Evolutionary conservation across 2,888 invertebrate genomes (phyloP).

Genomic region (Antheraea yamamai): DNA sequence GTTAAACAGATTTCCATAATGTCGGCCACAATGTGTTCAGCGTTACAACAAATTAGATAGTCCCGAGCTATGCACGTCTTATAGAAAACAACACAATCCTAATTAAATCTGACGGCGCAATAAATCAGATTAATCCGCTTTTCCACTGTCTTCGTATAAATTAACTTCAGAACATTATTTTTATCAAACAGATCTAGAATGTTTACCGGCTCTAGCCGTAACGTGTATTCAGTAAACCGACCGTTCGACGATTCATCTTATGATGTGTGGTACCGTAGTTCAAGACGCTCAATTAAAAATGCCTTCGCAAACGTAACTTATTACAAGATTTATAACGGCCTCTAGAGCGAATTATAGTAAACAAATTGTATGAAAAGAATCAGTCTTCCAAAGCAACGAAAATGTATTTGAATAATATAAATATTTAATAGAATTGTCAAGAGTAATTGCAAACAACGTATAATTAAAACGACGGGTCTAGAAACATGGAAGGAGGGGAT

Average conservation of each 20-base stretch:
- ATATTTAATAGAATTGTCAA: too few relatives aligned
- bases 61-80: neutral
- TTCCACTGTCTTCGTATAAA: constrained; percentile 1
- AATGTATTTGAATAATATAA: too few relatives aligned
- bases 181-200: constrained; percentile 7
- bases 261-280: neutral
- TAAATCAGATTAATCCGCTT: neutral
- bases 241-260: neutral
- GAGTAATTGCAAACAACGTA: too few relatives aligned
- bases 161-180: neutral
- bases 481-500: too few relatives aligned
- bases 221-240: neutral
- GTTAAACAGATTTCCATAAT: neutral
- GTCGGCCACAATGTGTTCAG: neutral
- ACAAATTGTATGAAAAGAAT: too few relatives aligned
- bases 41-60: neutral
- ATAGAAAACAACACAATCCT: neutral
- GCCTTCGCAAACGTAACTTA: neutral
- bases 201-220: neutral
- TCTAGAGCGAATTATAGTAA: neutral
- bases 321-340: neutral
- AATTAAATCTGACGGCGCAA: constrained; percentile 1
- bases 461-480: too few relatives aligned
- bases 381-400: too few relatives aligned
- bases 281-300: neutral